phyloP scores from a whole-genome alignment of 2,888 invertebrate genomes.

The Megaustenia siamemsis region DNA sequence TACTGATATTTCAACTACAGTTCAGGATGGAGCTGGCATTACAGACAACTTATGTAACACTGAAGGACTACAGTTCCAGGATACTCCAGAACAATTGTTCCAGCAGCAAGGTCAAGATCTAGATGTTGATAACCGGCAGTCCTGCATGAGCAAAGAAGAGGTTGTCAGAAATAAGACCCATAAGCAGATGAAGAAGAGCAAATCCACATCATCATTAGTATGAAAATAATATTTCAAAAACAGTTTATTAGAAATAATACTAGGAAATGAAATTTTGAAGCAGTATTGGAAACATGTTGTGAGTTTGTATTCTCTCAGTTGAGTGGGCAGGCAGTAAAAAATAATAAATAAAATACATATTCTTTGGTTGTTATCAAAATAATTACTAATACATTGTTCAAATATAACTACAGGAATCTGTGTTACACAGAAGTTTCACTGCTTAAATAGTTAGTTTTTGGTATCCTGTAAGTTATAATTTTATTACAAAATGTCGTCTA shows the following conservation, averaged over 20 bases:
- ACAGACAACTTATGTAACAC: neutral
- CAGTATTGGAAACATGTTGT: neutral
- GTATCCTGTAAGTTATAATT: too few relatives aligned
- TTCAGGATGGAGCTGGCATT: neutral
- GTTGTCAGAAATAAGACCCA: neutral
- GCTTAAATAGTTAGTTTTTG: too few relatives aligned
- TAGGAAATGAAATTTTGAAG: too few relatives aligned
- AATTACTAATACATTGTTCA: too few relatives aligned
- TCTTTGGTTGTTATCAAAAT: too few relatives aligned
- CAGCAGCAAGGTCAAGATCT: neutral
- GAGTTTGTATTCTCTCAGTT: neutral
- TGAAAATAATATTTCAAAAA: neutral
- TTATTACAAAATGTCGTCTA: too few relatives aligned
- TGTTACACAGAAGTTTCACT: too few relatives aligned
- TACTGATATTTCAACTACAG: conserved; percentile 29
- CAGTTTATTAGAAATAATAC: neutral
- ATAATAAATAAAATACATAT: too few relatives aligned
- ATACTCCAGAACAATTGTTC: neutral
- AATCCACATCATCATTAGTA: conserved; percentile 36
- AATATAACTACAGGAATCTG: too few relatives aligned
- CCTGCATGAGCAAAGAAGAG: too few relatives aligned
- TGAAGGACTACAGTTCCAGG: neutral
- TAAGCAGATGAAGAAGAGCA: conserved; percentile 32
- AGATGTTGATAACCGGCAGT: neutral
- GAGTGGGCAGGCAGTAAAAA: too few relatives aligned